These are phyloP conservation scores for Tympanuchus pallidicinctus DNA, from an alignment of 2,113 vertebrate species.

Conservation along the genomic window DNA sequence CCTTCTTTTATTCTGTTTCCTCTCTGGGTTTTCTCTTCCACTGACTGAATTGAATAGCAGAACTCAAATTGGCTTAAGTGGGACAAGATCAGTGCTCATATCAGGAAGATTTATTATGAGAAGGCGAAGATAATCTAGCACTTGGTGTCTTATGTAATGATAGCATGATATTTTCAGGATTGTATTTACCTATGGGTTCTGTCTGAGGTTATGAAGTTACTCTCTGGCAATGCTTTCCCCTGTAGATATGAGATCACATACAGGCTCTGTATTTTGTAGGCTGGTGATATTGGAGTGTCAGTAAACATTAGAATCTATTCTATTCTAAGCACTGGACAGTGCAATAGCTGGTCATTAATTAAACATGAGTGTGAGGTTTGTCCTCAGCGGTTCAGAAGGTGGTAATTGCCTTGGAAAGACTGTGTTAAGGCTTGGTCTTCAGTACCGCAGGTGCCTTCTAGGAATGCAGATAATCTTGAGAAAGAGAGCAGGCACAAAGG, in stretches of 20 bases:
- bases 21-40: background rate
- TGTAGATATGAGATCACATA: background rate
- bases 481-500: background rate
- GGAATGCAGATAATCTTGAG: background rate
- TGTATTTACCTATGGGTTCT: background rate
- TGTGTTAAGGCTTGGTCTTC: background rate
- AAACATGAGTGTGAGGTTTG: background rate
- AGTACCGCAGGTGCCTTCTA: background rate
- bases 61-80: background rate
- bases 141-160: background rate
- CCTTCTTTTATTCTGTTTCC: background rate
- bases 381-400: background rate
- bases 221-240: background rate
- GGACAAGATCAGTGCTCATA: background rate
- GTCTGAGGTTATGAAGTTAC: background rate
- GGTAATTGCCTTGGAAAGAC: background rate
- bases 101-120: background rate
- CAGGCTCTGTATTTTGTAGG: background rate
- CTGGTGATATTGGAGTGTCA: background rate
- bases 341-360: background rate
- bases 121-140: background rate
- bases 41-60: background rate
- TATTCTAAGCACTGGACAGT: background rate
- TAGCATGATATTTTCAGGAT: background rate
- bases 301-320: background rate